Evolutionary conservation across 2,113 vertebrate species (phyloP).

Genomic region (human (Homo sapiens)): DNA sequence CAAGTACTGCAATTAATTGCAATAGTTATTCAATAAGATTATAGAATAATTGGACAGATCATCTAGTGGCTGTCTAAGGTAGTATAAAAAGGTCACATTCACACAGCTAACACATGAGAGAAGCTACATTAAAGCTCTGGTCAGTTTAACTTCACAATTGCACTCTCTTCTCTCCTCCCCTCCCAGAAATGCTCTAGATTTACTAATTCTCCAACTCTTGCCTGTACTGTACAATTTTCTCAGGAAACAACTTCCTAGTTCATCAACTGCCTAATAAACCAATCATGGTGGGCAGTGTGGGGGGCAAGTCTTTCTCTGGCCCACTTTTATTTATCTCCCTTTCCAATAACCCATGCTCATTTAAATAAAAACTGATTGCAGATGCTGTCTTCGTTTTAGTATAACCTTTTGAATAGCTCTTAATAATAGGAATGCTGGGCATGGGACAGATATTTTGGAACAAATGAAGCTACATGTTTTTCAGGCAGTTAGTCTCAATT

Average conservation of each 20-base stretch:
- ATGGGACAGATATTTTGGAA: not conserved
- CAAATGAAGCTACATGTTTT: not conserved
- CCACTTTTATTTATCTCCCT: not conserved
- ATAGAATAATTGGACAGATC: not conserved
- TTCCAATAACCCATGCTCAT: not conserved
- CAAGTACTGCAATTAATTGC: not conserved
- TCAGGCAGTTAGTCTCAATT: not conserved
- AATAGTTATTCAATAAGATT: not conserved
- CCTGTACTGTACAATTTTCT: not conserved
- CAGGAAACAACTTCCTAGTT: not conserved
- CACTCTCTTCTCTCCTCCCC: not conserved
- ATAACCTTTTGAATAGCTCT: not conserved
- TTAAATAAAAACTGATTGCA: slow-evolving; percentile 1
- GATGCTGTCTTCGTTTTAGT: not conserved
- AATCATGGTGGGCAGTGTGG: not conserved
- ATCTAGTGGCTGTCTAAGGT: not conserved
- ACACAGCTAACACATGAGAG: not conserved
- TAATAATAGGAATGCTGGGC: not conserved
- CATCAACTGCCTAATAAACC: not conserved
- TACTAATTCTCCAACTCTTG: not conserved
- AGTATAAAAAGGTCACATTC: not conserved
- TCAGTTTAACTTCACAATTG: not conserved
- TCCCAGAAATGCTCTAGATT: not conserved
- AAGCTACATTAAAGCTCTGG: not conserved
- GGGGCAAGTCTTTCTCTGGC: not conserved